Percentiles rank a stretch among this genome's conserved stretches.
These are phyloP conservation scores for Mya arenaria DNA, from an alignment of 1,140 invertebrate genomes.

Conservation along the genomic window DNA sequence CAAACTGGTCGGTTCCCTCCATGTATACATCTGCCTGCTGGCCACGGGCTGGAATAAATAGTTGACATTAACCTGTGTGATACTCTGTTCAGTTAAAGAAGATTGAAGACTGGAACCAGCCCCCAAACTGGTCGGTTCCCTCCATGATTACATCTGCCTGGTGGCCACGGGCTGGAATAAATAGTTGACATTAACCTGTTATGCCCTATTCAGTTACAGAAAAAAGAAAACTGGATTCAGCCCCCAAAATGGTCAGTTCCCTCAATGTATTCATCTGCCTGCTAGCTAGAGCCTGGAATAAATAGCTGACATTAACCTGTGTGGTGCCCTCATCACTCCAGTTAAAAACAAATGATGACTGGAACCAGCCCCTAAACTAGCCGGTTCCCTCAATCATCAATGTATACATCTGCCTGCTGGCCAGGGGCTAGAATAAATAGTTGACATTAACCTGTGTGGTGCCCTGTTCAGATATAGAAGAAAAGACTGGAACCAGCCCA, in stretches of 20 bases:
- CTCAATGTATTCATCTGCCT: too few species aligned
- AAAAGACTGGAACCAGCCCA: too few species aligned
- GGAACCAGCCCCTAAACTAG: slow-evolving; percentile 99
- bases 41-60: slow-evolving; percentile 59
- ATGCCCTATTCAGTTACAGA: too few species aligned
- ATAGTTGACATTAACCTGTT: not conserved
- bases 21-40: slow-evolving; percentile 92
- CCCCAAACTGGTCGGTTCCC: slow-evolving; percentile 97
- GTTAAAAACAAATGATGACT: slow-evolving; percentile 96
- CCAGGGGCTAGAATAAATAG: slow-evolving; percentile 59
- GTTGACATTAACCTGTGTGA: not conserved
- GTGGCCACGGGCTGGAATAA: slow-evolving; percentile 57
- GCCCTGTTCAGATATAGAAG: too few species aligned
- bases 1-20: slow-evolving; percentile 98
- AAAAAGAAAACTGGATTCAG: too few species aligned
- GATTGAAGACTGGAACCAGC: slow-evolving; percentile 99
- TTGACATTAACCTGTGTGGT: too few species aligned
- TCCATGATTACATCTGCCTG: slow-evolving; percentile 95
- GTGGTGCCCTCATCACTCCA: too few species aligned
- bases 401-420: slow-evolving; percentile 90
- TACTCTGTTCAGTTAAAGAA: too few species aligned
- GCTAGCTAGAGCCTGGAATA: too few species aligned
- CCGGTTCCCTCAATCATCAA: slow-evolving; percentile 99
- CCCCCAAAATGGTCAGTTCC: too few species aligned
- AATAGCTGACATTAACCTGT: too few species aligned